Base-by-base conservation (phyloP, 2,888 invertebrate genomes). In the Phengaris arion region DNA sequence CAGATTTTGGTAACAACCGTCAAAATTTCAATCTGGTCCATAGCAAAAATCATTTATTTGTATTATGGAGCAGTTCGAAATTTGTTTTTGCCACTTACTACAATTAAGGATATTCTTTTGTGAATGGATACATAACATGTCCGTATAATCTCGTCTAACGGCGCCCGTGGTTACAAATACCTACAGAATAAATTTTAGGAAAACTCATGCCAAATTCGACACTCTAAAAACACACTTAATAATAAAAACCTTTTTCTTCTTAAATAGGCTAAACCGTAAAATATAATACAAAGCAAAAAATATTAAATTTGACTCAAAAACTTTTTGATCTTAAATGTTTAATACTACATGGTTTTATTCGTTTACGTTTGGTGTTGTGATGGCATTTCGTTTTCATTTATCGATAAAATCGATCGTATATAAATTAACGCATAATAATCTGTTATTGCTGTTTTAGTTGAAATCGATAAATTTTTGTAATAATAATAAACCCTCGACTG, bases 211-310 rank as follows among this genome's bases (percentile, higher is more conserved):
- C 9, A 64, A 35, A 10, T 22, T 22, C 22, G 35, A 12, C 64
- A 64, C 64, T 64, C 35, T 2, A 64, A 35, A 35, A 12, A 64
- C 35, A 48, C 6, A 8, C 48, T 48, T 8, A 64, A 89, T 87
- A 89, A 35, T 45, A 59, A 64, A 64, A 64, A 6, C 13, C 59
- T 64, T 12, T 35, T 64, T 64, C 35, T 64, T 64, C 64, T 13
- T 35, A 64, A 64, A 64, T 64, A 64, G 64, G 64, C 35, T 64
- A 64, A 64, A 45, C 64, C 13, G 10, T 64, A 64, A 64, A 64
- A 64, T 64, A 64, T 64, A 64, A 64, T 35, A 64, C 64, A 64
- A 64, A 64, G 35, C 64, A 64, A 64, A 69, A 69, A 74, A 70
- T 64, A 72, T 74, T 80, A 82, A 84, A 51, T 70, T 52, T 15